These are phyloP conservation scores for Apus apus DNA, from an alignment of 2,113 vertebrate species.

Conservation along the genomic window DNA sequence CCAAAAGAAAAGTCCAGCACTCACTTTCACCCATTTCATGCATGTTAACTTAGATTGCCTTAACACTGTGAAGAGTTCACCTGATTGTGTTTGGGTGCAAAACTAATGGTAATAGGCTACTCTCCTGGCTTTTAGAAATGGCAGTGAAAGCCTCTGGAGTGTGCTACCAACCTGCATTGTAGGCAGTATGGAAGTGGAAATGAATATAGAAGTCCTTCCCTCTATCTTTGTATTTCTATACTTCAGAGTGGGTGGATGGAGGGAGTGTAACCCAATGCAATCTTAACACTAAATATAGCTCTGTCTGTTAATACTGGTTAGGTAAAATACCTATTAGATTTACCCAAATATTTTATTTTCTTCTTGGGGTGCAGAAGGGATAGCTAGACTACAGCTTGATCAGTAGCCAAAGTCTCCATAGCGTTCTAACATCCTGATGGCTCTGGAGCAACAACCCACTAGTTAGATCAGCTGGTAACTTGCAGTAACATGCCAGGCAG, in stretches of 20 bases:
- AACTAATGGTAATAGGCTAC: background rate
- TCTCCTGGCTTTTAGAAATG: background rate
- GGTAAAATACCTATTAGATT: background rate
- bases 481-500: background rate
- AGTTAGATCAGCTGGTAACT: background rate
- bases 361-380: background rate
- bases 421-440: background rate
- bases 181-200: slow-evolving; percentile 46
- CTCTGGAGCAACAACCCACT: background rate
- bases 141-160: slow-evolving; percentile 60
- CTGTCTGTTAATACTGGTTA: slow-evolving; percentile 16
- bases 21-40: background rate
- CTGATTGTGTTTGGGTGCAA: background rate
- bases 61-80: background rate
- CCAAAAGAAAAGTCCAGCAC: background rate
- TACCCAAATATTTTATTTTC: background rate
- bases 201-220: slow-evolving; percentile 56
- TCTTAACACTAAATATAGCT: slow-evolving; percentile 69
- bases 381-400: background rate
- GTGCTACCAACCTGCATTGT: background rate
- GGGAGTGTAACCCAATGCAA: slow-evolving; percentile 52
- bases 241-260: slow-evolving; percentile 47
- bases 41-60: background rate
- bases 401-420: background rate
- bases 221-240: slow-evolving; percentile 43